Conservation (phyloP, 2,888 invertebrate species). For the Trichopria drosophilae region DNA sequence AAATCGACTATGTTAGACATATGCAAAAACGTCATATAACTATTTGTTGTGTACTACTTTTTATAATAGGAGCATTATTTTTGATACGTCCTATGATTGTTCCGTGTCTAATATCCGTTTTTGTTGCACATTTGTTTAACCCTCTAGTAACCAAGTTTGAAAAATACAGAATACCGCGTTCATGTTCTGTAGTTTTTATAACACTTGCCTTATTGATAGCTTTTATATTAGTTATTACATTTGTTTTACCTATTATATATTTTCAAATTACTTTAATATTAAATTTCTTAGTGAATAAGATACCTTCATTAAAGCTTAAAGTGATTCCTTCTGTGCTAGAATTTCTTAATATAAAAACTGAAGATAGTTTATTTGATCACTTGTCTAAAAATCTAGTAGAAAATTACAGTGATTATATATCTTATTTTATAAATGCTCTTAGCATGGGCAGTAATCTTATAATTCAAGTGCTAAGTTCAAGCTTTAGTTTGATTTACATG, state of each 20-base stretch:
- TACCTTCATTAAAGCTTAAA: constrained; percentile 23
- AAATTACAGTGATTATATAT: constrained; percentile 18
- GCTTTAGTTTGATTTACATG: constrained; percentile 20
- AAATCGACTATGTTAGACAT: constrained; percentile 13
- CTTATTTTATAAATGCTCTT: constrained; percentile 18
- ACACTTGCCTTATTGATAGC: constrained; percentile 19
- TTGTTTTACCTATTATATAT: constrained; percentile 20
- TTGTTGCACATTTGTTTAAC: constrained; percentile 15
- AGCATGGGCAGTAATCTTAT: constrained; percentile 17
- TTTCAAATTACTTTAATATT: constrained; percentile 23
- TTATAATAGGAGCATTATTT: constrained; percentile 13
- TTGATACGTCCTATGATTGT: constrained; percentile 10
- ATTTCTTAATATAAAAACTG: constrained; percentile 22
- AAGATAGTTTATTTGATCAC: constrained; percentile 20
- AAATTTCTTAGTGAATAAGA: constrained; percentile 22
- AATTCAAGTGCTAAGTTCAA: constrained; percentile 21
- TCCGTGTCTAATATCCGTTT: constrained; percentile 12
- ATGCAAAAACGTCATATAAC: constrained; percentile 18
- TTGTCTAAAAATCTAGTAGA: constrained; percentile 20
- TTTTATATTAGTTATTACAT: constrained; percentile 19
- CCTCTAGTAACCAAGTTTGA: constrained; percentile 18
- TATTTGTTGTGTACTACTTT: constrained; percentile 17
- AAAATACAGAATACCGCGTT: constrained; percentile 19
- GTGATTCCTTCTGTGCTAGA: constrained; percentile 21
- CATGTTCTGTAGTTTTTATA: constrained; percentile 16